Percentiles rank a stretch among this genome's conserved stretches.
Conservation (phyloP, 2,113 vertebrate species). For the Pyrgilauda ruficollis region DNA sequence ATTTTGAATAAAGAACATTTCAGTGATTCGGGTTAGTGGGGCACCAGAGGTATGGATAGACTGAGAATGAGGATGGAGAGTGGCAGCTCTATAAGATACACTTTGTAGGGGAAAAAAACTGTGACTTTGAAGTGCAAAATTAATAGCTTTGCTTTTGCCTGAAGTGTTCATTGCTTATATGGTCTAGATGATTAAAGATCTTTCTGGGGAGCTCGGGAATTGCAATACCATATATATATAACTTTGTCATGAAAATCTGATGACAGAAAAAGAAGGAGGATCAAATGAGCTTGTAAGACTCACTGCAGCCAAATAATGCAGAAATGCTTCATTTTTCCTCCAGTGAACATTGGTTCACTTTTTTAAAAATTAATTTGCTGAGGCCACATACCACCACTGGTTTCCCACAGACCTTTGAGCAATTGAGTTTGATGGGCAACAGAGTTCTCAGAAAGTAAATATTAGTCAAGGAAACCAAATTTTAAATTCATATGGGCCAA, state of each 20-base stretch:
- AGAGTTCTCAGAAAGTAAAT: constrained; percentile 18
- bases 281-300: not conserved
- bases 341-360: not conserved
- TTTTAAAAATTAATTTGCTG: not conserved
- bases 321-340: constrained; percentile 6
- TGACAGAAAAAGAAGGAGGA: not conserved
- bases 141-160: constrained; percentile 7
- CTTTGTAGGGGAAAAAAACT: not conserved
- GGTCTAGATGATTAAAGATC: not conserved
- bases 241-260: not conserved
- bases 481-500: not conserved
- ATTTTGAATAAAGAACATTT: not conserved
- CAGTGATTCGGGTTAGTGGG: not conserved
- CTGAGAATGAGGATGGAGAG: not conserved
- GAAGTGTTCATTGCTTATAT: not conserved
- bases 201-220: not conserved
- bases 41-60: not conserved
- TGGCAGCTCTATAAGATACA: not conserved
- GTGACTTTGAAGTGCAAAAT: not conserved
- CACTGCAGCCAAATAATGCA: not conserved
- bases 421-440: constrained; percentile 34
- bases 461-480: constrained; percentile 10
- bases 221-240: not conserved
- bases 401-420: constrained; percentile 49
- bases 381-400: not conserved